Evolutionary conservation across 2,113 vertebrate genomes (phyloP).

Genomic region (Malurus cyaneus): DNA sequence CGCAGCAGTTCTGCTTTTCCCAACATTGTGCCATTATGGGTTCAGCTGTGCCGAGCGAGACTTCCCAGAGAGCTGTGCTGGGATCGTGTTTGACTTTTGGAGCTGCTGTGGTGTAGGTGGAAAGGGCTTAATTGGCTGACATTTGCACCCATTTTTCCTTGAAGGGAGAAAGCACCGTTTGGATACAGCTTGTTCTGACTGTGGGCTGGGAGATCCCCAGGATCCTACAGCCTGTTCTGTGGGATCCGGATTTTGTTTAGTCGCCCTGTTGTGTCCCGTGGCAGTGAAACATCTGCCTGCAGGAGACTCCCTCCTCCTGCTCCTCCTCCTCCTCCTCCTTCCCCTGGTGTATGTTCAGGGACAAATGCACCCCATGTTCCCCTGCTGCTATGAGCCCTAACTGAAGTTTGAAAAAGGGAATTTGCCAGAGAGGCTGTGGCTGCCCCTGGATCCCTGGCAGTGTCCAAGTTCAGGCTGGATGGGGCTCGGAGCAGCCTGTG

Average conservation of each 20-base stretch:
- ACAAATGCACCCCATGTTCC: not conserved
- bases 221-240: not conserved
- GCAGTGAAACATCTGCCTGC: not conserved
- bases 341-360: not conserved
- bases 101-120: conserved; percentile 12
- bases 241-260: not conserved
- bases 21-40: not conserved
- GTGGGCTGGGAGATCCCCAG: not conserved
- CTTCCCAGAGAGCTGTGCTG: conserved; percentile 19
- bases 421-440: not conserved
- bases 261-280: not conserved
- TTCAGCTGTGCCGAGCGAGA: not conserved
- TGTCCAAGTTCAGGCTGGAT: not conserved
- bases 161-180: not conserved
- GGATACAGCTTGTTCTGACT: conserved; percentile 12
- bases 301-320: not conserved
- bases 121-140: conserved; percentile 34
- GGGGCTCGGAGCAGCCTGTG: not conserved
- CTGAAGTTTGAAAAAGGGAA: not conserved
- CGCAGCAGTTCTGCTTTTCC: conserved; percentile 20
- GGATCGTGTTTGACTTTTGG: not conserved
- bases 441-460: not conserved
- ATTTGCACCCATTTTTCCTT: conserved; percentile 37
- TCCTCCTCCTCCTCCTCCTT: not conserved
- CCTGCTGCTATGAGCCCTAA: not conserved